Percentiles rank a stretch among this genome's conserved stretches.
phyloP scores from a whole-genome alignment of 2,113 vertebrate genomes.

The Trinectes maculatus region DNA sequence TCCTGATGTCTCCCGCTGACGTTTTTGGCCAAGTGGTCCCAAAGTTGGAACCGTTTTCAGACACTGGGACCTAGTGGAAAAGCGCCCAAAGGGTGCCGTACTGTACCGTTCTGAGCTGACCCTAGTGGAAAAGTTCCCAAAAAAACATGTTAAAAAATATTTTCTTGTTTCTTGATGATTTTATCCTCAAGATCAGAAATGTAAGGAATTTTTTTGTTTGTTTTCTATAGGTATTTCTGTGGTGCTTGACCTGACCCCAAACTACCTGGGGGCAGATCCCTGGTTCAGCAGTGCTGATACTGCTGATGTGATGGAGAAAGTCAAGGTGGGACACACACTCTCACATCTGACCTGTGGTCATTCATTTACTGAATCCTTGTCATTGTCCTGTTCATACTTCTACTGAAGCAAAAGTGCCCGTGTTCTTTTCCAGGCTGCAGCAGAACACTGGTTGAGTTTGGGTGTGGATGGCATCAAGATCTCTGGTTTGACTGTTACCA shows the following conservation, averaged over 20 bases:
- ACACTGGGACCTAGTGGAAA: no score
- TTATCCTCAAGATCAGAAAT: no score
- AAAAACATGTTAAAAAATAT: no score
- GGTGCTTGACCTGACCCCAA: conserved; percentile 88
- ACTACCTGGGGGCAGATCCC: conserved; percentile 65
- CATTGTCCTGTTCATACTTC: neutral
- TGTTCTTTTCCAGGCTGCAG: conserved; percentile 58
- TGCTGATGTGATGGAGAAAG: conserved; percentile 21
- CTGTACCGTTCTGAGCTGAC: no score
- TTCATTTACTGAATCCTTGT: neutral
- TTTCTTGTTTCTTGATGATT: no score
- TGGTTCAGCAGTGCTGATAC: conserved; percentile 74
- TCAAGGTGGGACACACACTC: conserved; percentile 58
- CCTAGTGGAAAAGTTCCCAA: no score
- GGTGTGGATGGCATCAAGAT: conserved; percentile 85
- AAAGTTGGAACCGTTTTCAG: no score
- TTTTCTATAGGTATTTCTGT: conserved; percentile 82
- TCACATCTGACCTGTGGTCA: neutral
- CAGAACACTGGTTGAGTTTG: conserved; percentile 64
- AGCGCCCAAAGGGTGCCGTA: no score
- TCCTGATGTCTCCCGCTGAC: no score
- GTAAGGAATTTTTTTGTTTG: no score
- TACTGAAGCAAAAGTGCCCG: neutral
- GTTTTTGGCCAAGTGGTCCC: no score
- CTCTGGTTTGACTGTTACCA: conserved; percentile 31